A percentile compares a stretch with the other conserved stretches of the same genome.
Conservation (phyloP, 2,113 vertebrate genomes). For the Petrocephalus microphthalmus region DNA sequence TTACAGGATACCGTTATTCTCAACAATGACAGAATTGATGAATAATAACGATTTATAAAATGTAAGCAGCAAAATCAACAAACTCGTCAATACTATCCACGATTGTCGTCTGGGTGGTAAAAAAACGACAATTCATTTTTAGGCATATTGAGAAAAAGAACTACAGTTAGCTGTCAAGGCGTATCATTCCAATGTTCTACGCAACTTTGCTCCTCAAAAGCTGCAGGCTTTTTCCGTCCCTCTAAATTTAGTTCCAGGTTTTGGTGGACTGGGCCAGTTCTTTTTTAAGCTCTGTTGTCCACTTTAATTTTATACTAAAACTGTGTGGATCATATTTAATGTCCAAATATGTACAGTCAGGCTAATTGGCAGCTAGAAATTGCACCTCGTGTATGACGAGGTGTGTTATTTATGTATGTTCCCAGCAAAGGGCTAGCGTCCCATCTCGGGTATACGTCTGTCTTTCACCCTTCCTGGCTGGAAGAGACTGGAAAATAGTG, state of each 20-base stretch:
- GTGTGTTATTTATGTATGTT: background rate
- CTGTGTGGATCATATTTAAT: background rate
- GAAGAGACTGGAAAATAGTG: background rate
- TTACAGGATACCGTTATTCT: constrained; percentile 2
- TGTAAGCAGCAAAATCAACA: background rate
- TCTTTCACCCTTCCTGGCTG: background rate
- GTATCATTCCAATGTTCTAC: background rate
- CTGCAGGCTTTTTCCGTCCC: background rate
- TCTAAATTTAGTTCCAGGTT: background rate
- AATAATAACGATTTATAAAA: background rate
- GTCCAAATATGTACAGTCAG: background rate
- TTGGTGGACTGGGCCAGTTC: background rate
- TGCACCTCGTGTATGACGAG: background rate
- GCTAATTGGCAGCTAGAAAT: background rate
- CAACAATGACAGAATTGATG: background rate
- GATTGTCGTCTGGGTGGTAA: background rate
- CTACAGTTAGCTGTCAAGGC: background rate
- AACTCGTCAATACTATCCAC: background rate
- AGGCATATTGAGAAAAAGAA: background rate
- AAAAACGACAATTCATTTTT: background rate
- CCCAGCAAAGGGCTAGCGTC: background rate
- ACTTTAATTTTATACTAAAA: background rate
- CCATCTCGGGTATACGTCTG: background rate
- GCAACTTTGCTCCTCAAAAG: constrained; percentile 2
- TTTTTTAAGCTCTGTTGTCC: background rate